Base-by-base conservation (phyloP, 2,113 vertebrate genomes). In the Rhinoptilus africanus region DNA sequence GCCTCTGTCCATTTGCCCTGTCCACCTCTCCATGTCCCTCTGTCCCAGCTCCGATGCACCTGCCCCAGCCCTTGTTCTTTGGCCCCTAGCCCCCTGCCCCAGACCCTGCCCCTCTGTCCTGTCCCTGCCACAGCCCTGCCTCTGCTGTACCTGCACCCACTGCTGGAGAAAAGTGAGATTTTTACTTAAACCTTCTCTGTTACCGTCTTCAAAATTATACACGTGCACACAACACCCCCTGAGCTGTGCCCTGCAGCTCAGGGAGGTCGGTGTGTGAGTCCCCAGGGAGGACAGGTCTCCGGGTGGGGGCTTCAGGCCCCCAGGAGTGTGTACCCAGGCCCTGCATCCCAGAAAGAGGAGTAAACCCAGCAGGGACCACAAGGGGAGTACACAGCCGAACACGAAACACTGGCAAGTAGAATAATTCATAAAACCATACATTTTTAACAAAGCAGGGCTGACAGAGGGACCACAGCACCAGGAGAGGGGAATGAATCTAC, bases 371-470 rank as follows among this genome's bases (percentile, higher is more conserved):
- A 3, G 45, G 41, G 83, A 69, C 64, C 50, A 62, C 62, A 72
- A 74, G 24, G 27, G 56, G 34, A 91, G 88, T 32, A 67, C 96
- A 80, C 83, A 56, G 81, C 83, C 57, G 82, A 93, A 67, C 71
- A 4, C 3, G 6, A 68, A 97, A 73, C 57, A 59, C 63, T 51
- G 45, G 74, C 56, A 81, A 57, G 79, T 28, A 10, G 45, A 94
- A 92, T 81, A 90, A 91, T 92, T 93, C 74, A 45, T 92, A 85
- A 86, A 91, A 96, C 1, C 39, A 62, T 82, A 39, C 19, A 78
- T 91, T 95, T 96, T 90, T 85, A 95, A 86, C 78, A 45, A 84
- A 85, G 88, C 63, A 43, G 41, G 28, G 48, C 91, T 96, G 95
- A 34, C 74, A 56, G 91, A 87, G 83, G 69, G 82, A 88, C 74